Base-by-base conservation (phyloP, 2,797 vertebrate genomes). In the Chelidonichthys spinosus region DNA sequence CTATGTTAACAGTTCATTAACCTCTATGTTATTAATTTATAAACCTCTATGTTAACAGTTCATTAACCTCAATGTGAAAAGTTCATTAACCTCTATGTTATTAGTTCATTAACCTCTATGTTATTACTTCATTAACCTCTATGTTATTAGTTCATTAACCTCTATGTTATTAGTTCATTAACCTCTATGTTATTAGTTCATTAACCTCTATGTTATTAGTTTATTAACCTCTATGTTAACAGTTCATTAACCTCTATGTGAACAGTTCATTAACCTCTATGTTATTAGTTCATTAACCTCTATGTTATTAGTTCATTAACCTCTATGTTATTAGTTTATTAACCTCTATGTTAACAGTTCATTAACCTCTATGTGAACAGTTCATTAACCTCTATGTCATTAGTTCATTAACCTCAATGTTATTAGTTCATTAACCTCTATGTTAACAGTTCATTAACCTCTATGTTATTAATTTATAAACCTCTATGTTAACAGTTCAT, bases 51-150 rank as follows among this genome's bases (percentile, higher is more conserved):
- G 11, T 2, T 14, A 1, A 18, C 5, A 2, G 11, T 3, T 72
- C 18, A 37, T 10, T 53, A 25, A 87, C 85, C 91, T 92, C 91
- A 0, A 92, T 92, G 69, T 89, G n/a, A n/a, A 18, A 5, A 2
- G 11, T 3, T 72, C 18, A 37, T 10, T 53, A 25, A 87, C 85
- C 91, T 92, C 91, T 0, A 92, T 92, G 69, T 89, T 82, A 92
- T 88, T 0, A 89, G 59, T 33, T 93, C 92, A 0, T 50, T 25
- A 18, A 18, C 17, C 13, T 46, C 14, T 15, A 15, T 17, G 14
- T 2, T 44, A 47, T 10, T 8, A 18, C 1, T 13, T 25, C 4
- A 13, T 32, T n/a, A 17, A 3, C 9, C 50, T 5, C 50, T 32
- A 6, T 9, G 17, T 11, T 3, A 53, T 32, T 11, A 43, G 4